Evolutionary conservation across 2,888 invertebrate genomes (phyloP).

Genomic region (Nesidiocoris tenuis): DNA sequence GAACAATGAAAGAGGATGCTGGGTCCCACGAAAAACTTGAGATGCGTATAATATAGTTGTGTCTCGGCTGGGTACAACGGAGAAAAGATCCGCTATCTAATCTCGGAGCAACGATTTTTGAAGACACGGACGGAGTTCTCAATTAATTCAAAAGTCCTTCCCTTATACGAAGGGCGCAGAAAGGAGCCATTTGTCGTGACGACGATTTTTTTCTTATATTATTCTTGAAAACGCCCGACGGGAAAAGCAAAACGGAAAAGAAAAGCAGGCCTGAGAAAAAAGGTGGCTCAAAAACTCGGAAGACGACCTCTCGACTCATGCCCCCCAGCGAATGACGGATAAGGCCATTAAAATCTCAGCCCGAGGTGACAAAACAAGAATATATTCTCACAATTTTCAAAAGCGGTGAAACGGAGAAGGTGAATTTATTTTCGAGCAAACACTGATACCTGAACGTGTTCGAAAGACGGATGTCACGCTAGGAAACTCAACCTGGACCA

Average conservation of each 20-base stretch:
- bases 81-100: slow-evolving; percentile 27
- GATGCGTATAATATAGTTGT: slow-evolving; percentile 31
- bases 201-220: slow-evolving; percentile 6
- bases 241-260: not conserved
- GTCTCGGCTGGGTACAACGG: slow-evolving; percentile 3
- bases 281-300: no score
- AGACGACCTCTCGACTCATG: not conserved
- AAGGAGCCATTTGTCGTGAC: slow-evolving; percentile 30
- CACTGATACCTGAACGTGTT: not conserved
- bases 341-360: not conserved
- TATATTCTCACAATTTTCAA: not conserved
- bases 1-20: not conserved
- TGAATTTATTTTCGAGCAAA: not conserved
- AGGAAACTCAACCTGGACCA: not conserved
- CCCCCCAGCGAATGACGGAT: slow-evolving; percentile 13
- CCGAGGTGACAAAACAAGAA: slow-evolving; percentile 9
- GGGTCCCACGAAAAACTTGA: not conserved
- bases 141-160: slow-evolving; percentile 30
- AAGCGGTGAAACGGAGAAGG: not conserved
- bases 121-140: slow-evolving; percentile 26
- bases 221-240: not conserved
- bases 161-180: not conserved
- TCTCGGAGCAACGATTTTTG: slow-evolving; percentile 34
- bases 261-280: not conserved
- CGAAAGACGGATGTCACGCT: not conserved